Base-by-base conservation (phyloP, 2,113 vertebrate species). In the Emydocephalus ijimae region DNA sequence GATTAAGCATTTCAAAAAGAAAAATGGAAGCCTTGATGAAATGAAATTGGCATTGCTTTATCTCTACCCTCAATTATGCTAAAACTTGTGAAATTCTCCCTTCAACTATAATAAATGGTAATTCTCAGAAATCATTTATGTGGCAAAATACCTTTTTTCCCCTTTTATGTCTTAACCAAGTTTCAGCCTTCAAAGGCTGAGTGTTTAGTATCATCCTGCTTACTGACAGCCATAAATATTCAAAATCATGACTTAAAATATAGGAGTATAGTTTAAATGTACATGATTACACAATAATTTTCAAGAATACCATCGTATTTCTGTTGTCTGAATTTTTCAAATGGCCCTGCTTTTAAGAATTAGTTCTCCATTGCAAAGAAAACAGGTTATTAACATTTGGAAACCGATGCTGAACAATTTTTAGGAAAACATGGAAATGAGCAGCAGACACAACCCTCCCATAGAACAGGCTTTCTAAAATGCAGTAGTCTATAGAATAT, bases 391-490 rank as follows among this genome's bases (percentile, higher is more conserved):
- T 57, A 85, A 54, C 20, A 91, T 56, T 24, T 91, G 90, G 85
- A 91, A 43, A 56, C 21, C 8, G 55, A 1, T 85, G 12, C 3
- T 45, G 85, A 85, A 85, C 90, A 48, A 57, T 39, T 85, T 52
- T 85, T 52, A 85, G 23, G 55, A 39, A 85, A 24, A 2, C n/a
- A 85, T 57, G 34, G 85, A 85, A 43, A 91, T 45, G 29, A 92
- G 50, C 3, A 43, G 45, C 52, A 45, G 39, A 20, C 15, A 54
- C 15, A 39, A 23, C 0, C 12, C 29, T 7, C 56, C 50, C 24
- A 45, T 61, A 90, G 24, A 1, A 91, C 90, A 92, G 87, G 20
- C 88, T 29, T 90, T 88, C 12, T 43, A 91, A 45, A 93, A 92
- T 9, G 39, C 54, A 91, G 89, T 61, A 85, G 48, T 87, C 92